Percentiles rank a stretch among this genome's conserved stretches.
phyloP scores from a whole-genome alignment of 2,888 invertebrate species.

The Achlya flavicornis region DNA sequence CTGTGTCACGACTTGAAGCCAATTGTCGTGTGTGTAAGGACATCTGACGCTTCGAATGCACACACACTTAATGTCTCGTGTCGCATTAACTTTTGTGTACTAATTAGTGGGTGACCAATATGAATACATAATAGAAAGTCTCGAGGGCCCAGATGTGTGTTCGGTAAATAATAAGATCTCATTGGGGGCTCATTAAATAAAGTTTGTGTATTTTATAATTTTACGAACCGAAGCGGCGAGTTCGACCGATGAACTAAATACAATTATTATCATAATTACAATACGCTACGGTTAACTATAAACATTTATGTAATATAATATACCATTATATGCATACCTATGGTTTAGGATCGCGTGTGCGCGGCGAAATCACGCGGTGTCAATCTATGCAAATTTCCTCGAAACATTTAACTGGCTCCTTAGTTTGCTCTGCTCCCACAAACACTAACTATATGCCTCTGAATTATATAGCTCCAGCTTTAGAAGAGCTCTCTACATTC shows the following conservation, averaged over 20 bases:
- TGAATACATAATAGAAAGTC: slow-evolving; percentile 82
- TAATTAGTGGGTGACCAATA: slow-evolving; percentile 82
- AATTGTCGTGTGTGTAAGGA: slow-evolving; percentile 54
- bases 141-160: slow-evolving; percentile 76
- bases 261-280: slow-evolving; percentile 60
- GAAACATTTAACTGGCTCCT: slow-evolving; percentile 78
- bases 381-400: slow-evolving; percentile 83
- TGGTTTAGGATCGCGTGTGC: slow-evolving; percentile 58
- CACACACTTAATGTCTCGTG: slow-evolving; percentile 70
- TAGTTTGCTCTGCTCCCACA: slow-evolving; percentile 65
- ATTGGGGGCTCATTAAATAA: slow-evolving; percentile 70
- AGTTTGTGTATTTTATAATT: slow-evolving; percentile 68
- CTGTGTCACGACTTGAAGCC: slow-evolving; percentile 41
- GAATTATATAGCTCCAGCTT: slow-evolving; percentile 53
- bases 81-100: slow-evolving; percentile 79
- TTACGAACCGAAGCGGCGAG: slow-evolving; percentile 67
- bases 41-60: slow-evolving; percentile 61
- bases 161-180: slow-evolving; percentile 75
- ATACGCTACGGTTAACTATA: slow-evolving; percentile 40
- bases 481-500: slow-evolving; percentile 46
- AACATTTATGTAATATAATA: slow-evolving; percentile 38
- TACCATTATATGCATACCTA: slow-evolving; percentile 41
- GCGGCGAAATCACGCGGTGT: slow-evolving; percentile 68
- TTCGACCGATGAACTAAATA: slow-evolving; percentile 55
- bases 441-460: slow-evolving; percentile 60